Evolutionary conservation across 2,113 vertebrate species (phyloP).

Genomic region (Vidua chalybeata): DNA sequence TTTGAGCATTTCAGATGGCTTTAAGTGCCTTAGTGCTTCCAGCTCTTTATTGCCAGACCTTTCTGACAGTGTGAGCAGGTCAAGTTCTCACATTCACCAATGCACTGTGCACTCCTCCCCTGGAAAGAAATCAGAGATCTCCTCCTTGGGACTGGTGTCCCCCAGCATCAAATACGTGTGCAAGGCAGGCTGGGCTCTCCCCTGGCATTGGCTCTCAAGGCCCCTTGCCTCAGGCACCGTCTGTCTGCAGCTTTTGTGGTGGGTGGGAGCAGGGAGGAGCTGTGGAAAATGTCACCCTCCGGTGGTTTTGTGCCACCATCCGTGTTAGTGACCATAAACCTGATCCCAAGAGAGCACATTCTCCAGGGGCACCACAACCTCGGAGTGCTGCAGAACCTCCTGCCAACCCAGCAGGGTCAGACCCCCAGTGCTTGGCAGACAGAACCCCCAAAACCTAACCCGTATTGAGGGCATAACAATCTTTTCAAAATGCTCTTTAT

Average conservation of each 20-base stretch:
- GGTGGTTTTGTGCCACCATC: not conserved
- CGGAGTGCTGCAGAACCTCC: not conserved
- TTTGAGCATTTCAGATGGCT: not conserved
- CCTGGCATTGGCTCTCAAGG: not conserved
- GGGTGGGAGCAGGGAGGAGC: not conserved
- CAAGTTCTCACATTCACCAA: not conserved
- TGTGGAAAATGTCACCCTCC: not conserved
- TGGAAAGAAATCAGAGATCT: not conserved
- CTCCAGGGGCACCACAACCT: not conserved
- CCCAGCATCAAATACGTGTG: fast-evolving
- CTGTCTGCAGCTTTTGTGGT: not conserved
- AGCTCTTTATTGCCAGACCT: not conserved
- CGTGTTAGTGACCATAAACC: not conserved
- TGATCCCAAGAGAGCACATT: not conserved
- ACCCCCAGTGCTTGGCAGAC: not conserved
- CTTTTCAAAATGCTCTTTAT: not conserved
- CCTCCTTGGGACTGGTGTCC: not conserved
- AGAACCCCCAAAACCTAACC: not conserved
- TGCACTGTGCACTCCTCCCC: fast-evolving
- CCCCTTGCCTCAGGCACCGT: fast-evolving
- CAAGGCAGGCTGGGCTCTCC: not conserved
- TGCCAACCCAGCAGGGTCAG: not conserved
- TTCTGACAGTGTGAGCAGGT: not conserved
- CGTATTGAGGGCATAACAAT: fast-evolving
- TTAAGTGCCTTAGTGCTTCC: not conserved